A percentile compares a stretch with the other conserved stretches of the same genome.
Conservation (phyloP, 30 jellyfish, hydroid and myxozoan genomes). For the Phacellophora camtschatica region DNA sequence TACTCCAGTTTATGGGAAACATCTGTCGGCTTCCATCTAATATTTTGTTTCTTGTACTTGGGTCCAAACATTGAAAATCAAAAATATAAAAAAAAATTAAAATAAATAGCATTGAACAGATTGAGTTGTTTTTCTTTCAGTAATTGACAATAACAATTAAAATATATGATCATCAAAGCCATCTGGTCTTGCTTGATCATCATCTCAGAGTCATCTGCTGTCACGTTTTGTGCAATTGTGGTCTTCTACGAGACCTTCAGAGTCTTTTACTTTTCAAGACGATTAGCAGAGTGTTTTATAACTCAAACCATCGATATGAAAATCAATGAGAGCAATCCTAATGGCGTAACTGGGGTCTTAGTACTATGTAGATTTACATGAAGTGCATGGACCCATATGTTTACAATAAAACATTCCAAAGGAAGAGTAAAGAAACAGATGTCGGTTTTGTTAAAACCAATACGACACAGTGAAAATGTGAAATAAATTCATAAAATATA, state of each 20-base stretch:
- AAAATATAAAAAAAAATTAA: background rate
- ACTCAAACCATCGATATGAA: too few relatives aligned
- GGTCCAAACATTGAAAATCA: background rate
- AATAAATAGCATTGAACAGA: background rate
- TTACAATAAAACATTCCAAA: too few relatives aligned
- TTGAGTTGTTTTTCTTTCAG: background rate
- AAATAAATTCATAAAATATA: conserved; percentile 57
- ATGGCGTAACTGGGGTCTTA: too few relatives aligned
- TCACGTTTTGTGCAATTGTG: too few relatives aligned
- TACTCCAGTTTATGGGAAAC: background rate
- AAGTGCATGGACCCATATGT: too few relatives aligned
- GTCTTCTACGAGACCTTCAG: too few relatives aligned
- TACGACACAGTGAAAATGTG: background rate
- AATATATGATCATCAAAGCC: background rate
- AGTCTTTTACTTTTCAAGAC: too few relatives aligned
- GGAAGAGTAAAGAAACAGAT: too few relatives aligned
- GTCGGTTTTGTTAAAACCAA: conserved; percentile 48
- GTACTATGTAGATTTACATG: too few relatives aligned
- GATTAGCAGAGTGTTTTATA: too few relatives aligned
- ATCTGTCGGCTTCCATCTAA: background rate
- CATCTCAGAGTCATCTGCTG: too few relatives aligned
- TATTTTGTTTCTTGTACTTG: background rate
- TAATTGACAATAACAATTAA: background rate
- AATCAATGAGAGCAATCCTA: too few relatives aligned
- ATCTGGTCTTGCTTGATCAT: background rate